phyloP scores from a whole-genome alignment of 2,113 vertebrate genomes.

The Colaptes auratus region DNA sequence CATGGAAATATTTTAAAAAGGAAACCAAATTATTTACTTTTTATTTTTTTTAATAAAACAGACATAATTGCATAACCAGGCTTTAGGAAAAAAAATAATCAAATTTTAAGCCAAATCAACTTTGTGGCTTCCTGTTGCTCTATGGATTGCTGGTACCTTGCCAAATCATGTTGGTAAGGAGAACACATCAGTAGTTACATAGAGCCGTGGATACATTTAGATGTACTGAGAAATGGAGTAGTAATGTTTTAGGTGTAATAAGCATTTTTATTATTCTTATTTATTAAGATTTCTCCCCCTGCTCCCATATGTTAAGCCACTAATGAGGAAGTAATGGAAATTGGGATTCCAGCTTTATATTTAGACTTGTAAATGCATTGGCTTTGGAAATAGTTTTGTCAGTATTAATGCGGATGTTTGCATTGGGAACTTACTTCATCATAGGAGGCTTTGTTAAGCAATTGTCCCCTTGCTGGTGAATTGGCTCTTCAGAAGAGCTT shows the following conservation, averaged over 20 bases:
- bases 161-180: constrained; percentile 10
- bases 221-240: not conserved
- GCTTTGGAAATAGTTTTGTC: not conserved
- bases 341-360: not conserved
- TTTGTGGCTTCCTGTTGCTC: constrained; percentile 45
- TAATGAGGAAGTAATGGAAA: constrained; percentile 30
- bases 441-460: constrained; percentile 13
- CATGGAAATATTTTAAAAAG: not conserved
- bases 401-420: not conserved
- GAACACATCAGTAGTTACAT: not conserved
- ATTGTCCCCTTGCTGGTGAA: constrained; percentile 34
- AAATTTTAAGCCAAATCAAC: constrained; percentile 12
- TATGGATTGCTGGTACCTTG: not conserved
- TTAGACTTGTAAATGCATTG: not conserved
- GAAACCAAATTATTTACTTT: not conserved
- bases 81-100: not conserved
- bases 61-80: not conserved
- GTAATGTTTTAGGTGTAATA: not conserved
- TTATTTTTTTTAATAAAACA: not conserved
- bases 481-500: constrained; percentile 36
- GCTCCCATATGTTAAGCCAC: not conserved
- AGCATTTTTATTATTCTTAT: not conserved
- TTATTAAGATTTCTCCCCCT: not conserved
- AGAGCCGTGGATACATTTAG: not conserved
- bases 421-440: not conserved